A percentile compares a stretch with the other conserved stretches of the same genome.
These are phyloP conservation scores for Heliocidaris erythrogramma DNA, from an alignment of 35 echinoderm and acorn worm genomes.

Conservation along the genomic window DNA sequence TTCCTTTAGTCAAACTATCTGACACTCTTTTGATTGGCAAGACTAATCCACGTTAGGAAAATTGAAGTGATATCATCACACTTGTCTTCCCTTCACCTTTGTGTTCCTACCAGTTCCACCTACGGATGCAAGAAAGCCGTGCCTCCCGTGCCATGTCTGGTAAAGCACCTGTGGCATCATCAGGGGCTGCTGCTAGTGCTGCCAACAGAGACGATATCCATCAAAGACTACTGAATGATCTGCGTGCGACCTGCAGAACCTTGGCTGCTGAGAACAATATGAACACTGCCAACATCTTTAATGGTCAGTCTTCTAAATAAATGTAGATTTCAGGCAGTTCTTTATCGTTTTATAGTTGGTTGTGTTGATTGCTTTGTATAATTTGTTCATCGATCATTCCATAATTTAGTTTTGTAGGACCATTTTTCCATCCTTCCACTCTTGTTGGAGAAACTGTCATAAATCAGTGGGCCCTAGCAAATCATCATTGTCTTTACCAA, in stretches of 20 bases:
- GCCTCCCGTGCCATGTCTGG: constrained; percentile 51
- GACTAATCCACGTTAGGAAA: neutral
- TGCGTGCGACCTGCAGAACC: constrained; percentile 64
- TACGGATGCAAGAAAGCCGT: constrained; percentile 62
- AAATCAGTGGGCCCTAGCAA: no score
- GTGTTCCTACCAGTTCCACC: constrained; percentile 53
- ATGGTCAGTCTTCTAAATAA: constrained; percentile 65
- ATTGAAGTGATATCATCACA: neutral
- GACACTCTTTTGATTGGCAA: no score
- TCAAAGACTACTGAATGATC: constrained; percentile 69
- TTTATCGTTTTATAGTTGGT: no score
- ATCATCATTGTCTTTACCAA: no score
- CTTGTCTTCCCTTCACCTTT: neutral
- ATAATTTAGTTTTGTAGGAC: no score
- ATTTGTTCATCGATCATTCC: no score
- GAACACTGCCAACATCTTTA: constrained; percentile 82
- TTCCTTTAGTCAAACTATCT: no score
- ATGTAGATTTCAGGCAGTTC: no score
- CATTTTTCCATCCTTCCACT: no score
- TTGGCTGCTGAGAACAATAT: constrained; percentile 73
- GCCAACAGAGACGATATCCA: constrained; percentile 50
- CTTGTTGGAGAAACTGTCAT: no score
- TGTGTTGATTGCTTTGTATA: no score
- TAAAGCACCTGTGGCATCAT: constrained; percentile 33
- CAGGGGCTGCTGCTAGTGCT: neutral